Evolutionary conservation across 2,888 invertebrate species (phyloP), one percentile per base, ranked within the genome.

Genomic region (Apamea anceps): DNA sequence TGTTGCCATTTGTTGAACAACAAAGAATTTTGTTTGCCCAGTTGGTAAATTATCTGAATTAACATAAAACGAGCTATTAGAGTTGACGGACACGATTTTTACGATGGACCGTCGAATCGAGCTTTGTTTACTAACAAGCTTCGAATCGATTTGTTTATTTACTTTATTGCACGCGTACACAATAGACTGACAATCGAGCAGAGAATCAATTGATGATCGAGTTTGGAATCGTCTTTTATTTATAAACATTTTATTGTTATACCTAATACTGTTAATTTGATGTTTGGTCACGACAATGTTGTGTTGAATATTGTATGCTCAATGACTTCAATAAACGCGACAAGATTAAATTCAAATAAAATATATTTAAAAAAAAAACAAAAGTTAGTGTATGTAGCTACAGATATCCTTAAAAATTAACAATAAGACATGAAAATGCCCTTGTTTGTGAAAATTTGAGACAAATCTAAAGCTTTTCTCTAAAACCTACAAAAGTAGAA

Each of bases 81-180:
- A 72, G 60, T 74, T 65, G 71, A 82, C 65, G 57, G 63, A 76
- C 72, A 81, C 37, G 37, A 63, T 78, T 77, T 85, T 82, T 73
- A 80, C 68, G 72, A 85, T 65, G 18, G 21, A n/a, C 32, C 28
- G 48, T 67, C 18, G 68, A 48, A 68, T 75, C 48, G 54, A 63
- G 62, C 25, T 25, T 32, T 79, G 81, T 86, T 86, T 81, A 86
- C 79, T 65, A 86, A 86, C 66, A 79, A 80, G 77, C 45, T 73
- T 57, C 60, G 62, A 12, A 72, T 76, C 65, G 67, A 65, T 71
- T 85, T 78, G 83, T 85, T 83, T 80, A 68, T 85, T 74, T 76
- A 68, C 60, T 62, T 48, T 75, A 72, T 60, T 63, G 15, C 15
- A 42, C 37, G 54, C 28, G 32, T 37, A 62, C 10, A 79, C 66